Conservation (phyloP, 2,113 vertebrate species). For the Procavia capensis region DNA sequence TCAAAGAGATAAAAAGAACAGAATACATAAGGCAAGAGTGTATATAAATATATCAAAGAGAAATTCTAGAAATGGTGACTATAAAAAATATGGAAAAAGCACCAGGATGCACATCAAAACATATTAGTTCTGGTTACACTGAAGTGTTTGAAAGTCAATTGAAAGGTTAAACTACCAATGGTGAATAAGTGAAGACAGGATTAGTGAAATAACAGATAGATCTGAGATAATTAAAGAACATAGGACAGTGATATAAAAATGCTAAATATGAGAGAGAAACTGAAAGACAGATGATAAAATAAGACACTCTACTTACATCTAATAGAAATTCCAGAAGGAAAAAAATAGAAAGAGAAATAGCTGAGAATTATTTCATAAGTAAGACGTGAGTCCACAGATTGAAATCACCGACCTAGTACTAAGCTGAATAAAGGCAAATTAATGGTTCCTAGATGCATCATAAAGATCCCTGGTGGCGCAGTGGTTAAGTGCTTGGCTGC, state of each 20-base stretch:
- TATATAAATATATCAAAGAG: background rate
- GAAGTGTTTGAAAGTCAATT: slow-evolving; percentile 15
- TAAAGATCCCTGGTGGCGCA: background rate
- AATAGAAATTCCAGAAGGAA: slow-evolving; percentile 18
- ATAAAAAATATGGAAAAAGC: background rate
- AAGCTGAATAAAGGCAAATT: slow-evolving; percentile 41
- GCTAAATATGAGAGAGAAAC: slow-evolving; percentile 35
- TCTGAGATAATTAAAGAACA: slow-evolving; percentile 2
- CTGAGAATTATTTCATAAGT: slow-evolving; percentile 44
- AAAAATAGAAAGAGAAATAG: slow-evolving; percentile 25
- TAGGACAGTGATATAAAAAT: slow-evolving; percentile 19
- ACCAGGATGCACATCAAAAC: background rate
- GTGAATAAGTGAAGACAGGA: background rate
- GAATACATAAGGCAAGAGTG: background rate
- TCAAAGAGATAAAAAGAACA: background rate
- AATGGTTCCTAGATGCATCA: background rate
- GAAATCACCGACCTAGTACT: slow-evolving; percentile 11
- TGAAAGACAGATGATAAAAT: background rate
- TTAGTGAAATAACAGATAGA: slow-evolving; percentile 15
- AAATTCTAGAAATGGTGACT: slow-evolving; percentile 42
- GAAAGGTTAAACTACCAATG: slow-evolving; percentile 33
- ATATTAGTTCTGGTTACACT: background rate
- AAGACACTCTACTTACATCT: background rate
- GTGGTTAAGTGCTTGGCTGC: background rate
- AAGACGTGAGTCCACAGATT: slow-evolving; percentile 6